Evolutionary conservation across 2,797 vertebrate species (phyloP), one percentile per base, ranked within the genome.

Genomic region (Sphenodon punctatus): DNA sequence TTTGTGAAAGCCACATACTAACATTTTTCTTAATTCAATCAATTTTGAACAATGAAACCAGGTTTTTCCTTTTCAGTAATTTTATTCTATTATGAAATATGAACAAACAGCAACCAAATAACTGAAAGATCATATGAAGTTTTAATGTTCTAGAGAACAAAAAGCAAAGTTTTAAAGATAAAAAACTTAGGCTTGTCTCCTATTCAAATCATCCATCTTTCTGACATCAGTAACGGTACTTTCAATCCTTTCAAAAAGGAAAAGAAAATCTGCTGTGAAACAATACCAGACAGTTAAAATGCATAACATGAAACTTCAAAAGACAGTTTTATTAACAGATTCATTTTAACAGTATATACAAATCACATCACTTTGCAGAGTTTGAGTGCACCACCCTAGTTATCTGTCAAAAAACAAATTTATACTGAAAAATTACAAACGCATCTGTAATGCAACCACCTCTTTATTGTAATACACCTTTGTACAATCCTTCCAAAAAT

Each of bases 271-370:
- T 93, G 83, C 83, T 88, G 89, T 92, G 94, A 88, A 94, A 94
- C 86, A 88, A 93, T 83, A 94, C 80, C 93, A 91, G 81, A 94
- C 89, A 82, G 83, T 94, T 93, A 92, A 95, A 94, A 93, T 89
- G 92, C 89, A 78, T 84, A 92, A 93, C 88, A 88, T 92, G 75
- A 91, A 91, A 92, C 89, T 95, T 94, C 91, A 94, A 95, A 96
- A 95, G 96, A 95, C 95, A 96, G 95, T 96, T 98, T 98, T 98
- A 98, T 98, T 98, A 97, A 96, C 97, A 97, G 96, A 94, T 94
- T 95, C 65, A 71, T 92, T 95, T 96, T 92, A 96, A 97, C 96
- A 98, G 91, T 94, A 96, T 96, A 96, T 94, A 97, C 95, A 97
- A 95, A 94, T 93, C 89, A 93, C 93, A 94, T 93, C 84, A 90